Evolutionary conservation across 2,797 vertebrate genomes (phyloP).

Genomic region (Odontamblyopus lacepedii): DNA sequence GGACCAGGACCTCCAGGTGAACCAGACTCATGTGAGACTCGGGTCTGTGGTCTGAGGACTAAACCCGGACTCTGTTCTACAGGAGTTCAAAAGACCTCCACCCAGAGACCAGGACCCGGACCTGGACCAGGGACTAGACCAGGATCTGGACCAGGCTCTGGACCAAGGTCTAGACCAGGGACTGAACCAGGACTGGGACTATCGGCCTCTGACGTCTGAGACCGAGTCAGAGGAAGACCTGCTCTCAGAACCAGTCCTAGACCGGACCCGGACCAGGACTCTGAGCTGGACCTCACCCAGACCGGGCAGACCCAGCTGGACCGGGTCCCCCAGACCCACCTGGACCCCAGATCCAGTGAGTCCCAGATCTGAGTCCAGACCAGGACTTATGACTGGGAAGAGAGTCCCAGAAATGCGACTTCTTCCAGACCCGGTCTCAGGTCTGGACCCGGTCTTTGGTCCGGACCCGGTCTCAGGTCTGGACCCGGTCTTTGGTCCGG

Average conservation of each 20-base stretch:
- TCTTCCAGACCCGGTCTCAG: too few relatives aligned
- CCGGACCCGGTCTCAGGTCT: too few relatives aligned
- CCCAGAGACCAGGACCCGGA: background rate
- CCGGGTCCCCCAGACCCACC: background rate
- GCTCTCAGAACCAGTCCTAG: background rate
- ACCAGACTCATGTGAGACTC: background rate
- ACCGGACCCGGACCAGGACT: background rate
- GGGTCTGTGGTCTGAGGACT: background rate
- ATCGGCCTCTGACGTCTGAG: background rate
- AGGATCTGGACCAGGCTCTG: background rate
- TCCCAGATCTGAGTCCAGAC: background rate
- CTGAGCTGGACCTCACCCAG: background rate
- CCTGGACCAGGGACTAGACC: background rate
- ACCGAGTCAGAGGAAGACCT: conserved; percentile 8
- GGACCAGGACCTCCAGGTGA: background rate
- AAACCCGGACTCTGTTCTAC: background rate
- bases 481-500: too few relatives aligned
- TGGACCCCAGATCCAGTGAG: background rate
- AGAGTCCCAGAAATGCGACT: too few relatives aligned
- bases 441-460: too few relatives aligned
- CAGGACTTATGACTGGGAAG: background rate
- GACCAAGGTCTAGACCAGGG: background rate
- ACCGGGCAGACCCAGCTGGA: background rate
- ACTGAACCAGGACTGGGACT: background rate
- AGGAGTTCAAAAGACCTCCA: background rate